phyloP scores from a whole-genome alignment of 2,888 invertebrate genomes.

The Calameuta idolon region DNA sequence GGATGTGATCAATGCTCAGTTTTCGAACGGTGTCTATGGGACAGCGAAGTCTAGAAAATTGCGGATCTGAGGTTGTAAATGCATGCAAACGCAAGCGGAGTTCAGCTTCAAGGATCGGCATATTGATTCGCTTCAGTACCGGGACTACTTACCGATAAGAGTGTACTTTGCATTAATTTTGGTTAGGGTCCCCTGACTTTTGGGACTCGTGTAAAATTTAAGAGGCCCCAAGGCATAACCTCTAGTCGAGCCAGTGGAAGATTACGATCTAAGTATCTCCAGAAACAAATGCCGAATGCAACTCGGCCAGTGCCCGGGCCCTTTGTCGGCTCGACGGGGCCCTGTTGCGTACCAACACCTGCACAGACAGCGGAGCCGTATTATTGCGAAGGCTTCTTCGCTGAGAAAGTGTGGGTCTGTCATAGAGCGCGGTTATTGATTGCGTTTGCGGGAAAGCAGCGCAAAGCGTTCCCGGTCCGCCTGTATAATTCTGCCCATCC shows the following conservation, averaged over 20 bases:
- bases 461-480: conserved; percentile 39
- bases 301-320: conserved; percentile 51
- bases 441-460: conserved; percentile 54
- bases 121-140: conserved; percentile 19
- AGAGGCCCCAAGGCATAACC: conserved; percentile 29
- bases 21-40: background rate
- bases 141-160: conserved; percentile 33
- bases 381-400: conserved; percentile 27
- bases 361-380: conserved; percentile 23
- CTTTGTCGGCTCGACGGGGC: conserved; percentile 59
- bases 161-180: conserved; percentile 56
- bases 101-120: background rate
- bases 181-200: conserved; percentile 48
- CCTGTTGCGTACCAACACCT: conserved; percentile 59
- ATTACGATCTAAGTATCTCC: conserved; percentile 61
- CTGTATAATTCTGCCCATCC: conserved; percentile 31
- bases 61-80: background rate
- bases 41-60: background rate
- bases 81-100: background rate
- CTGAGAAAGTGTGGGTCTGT: conserved; percentile 46
- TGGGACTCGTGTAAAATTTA: conserved; percentile 18
- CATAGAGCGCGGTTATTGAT: conserved; percentile 60
- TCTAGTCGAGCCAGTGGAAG: conserved; percentile 47
- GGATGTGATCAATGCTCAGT: background rate
- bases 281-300: conserved; percentile 64